Percentiles rank a stretch among this genome's conserved stretches.
Conservation (phyloP, 2,797 vertebrate genomes). For the Acanthurus lineatus region DNA sequence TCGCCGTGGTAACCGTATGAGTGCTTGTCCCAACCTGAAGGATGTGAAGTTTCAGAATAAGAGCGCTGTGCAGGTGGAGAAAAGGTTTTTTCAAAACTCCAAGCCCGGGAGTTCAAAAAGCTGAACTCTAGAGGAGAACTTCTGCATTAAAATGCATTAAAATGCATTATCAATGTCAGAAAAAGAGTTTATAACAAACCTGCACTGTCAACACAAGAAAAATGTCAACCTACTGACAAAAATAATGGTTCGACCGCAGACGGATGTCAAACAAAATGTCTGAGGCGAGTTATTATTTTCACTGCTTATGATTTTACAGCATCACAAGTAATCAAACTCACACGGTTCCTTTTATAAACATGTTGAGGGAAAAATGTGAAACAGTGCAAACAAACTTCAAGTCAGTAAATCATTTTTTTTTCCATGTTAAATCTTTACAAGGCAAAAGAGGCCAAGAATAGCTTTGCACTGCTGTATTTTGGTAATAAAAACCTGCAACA, state of each 20-base stretch:
- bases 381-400: too few relatives aligned
- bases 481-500: not conserved
- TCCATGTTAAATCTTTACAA: too few relatives aligned
- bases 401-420: too few relatives aligned
- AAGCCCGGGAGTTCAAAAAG: not conserved
- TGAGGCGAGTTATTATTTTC: not conserved
- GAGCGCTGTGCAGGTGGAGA: not conserved
- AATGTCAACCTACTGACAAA: not conserved
- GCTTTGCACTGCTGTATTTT: not conserved
- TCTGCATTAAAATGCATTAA: not conserved
- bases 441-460: too few relatives aligned
- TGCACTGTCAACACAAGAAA: not conserved
- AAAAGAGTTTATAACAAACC: not conserved
- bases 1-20: conserved; percentile 99
- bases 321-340: too few relatives aligned
- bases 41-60: not conserved
- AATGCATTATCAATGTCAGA: not conserved
- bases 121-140: too few relatives aligned
- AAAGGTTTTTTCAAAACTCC: not conserved
- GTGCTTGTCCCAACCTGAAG: conserved; percentile 98
- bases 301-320: too few relatives aligned
- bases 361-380: too few relatives aligned
- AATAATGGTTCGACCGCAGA: not conserved
- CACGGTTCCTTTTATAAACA: too few relatives aligned
- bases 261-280: not conserved